Evolutionary conservation across 2,888 invertebrate genomes (phyloP).

Genomic region (Carterocephalus palaemon): DNA sequence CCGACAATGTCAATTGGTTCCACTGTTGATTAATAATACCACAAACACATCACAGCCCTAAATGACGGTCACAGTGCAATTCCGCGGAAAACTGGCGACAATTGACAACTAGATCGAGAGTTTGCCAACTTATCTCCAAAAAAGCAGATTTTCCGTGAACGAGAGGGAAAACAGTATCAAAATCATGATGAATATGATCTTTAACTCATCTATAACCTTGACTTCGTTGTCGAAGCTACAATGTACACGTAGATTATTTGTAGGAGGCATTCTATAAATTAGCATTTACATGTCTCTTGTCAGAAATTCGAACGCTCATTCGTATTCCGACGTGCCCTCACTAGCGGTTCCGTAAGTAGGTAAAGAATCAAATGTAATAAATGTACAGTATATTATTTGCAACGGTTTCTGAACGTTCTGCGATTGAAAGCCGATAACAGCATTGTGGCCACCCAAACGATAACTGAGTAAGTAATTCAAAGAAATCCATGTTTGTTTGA

Average conservation of each 20-base stretch:
- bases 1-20: slow-evolving; percentile 5
- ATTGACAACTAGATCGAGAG: slow-evolving; percentile 2
- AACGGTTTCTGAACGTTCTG: slow-evolving; percentile 21
- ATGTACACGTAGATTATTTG: no score
- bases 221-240: no score
- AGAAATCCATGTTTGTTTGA: no score
- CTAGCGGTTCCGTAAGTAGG: slow-evolving; percentile 37
- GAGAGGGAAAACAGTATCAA: no score
- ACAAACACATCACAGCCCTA: neutral
- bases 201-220: no score
- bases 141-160: no score
- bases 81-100: neutral
- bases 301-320: slow-evolving; percentile 35
- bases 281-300: slow-evolving; percentile 13
- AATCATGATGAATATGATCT: no score
- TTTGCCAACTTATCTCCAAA: no score
- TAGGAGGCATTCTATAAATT: neutral
- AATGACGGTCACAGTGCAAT: neutral
- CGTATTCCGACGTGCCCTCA: slow-evolving; percentile 33
- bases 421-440: slow-evolving; percentile 13
- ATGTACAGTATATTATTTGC: slow-evolving; percentile 26
- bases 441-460: slow-evolving; percentile 1
- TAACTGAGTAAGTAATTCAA: neutral
- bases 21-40: neutral
- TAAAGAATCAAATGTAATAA: slow-evolving; percentile 25